Percentiles rank a stretch among this genome's conserved stretches.
Conservation (phyloP, 2,797 vertebrate genomes). For the Centropyge bicolor region DNA sequence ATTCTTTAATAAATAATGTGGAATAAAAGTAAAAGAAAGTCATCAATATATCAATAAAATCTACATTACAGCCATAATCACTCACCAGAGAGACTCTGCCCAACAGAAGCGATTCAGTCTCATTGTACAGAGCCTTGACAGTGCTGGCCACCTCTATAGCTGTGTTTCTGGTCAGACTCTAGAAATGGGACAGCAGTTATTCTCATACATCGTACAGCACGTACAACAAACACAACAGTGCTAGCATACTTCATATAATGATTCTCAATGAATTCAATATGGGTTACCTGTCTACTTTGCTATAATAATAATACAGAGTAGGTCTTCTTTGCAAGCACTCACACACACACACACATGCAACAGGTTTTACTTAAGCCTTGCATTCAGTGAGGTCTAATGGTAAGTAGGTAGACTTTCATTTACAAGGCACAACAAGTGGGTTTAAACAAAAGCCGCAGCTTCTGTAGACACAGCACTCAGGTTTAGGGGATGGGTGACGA, state of each 20-base stretch:
- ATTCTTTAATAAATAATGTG: not conserved
- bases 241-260: not conserved
- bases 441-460: not conserved
- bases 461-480: not conserved
- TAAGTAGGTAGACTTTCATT: not conserved
- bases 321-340: too few relatives aligned
- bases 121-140: conserved; percentile 96
- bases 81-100: conserved; percentile 96
- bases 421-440: not conserved
- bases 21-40: not conserved
- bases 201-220: not conserved
- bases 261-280: too few relatives aligned
- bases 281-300: too few relatives aligned
- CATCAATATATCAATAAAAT: not conserved
- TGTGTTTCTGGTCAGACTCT: conserved; percentile 96
- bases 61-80: not conserved
- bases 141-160: conserved; percentile 96
- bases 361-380: not conserved
- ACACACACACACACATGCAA: not conserved
- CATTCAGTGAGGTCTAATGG: not conserved
- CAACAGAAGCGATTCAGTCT: conserved; percentile 94
- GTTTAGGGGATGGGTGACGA: not conserved
- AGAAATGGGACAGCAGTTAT: conserved; percentile 37
- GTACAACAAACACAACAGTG: not conserved
- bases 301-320: too few relatives aligned